Base-by-base conservation (phyloP, 2,113 vertebrate species). In the Aplodontia rufa region DNA sequence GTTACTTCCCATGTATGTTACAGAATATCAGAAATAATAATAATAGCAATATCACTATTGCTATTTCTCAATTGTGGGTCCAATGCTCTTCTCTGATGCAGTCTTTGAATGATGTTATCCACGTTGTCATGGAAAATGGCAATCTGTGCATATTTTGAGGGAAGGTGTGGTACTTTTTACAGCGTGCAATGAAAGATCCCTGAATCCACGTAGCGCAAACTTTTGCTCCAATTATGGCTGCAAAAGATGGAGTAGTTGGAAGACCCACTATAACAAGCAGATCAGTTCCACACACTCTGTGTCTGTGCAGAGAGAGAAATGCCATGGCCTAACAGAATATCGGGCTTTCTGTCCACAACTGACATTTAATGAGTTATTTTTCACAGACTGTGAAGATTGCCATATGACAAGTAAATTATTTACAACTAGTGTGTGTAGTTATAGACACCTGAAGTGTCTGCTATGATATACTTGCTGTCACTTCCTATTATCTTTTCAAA, bases 401-500 rank as follows among this genome's bases (percentile, higher is more conserved):
- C 37, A 75, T 24, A 32, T 69, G 26, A 28, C 10, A 89, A 90
- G 16, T 35, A 64, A 69, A 66, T 53, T 51, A 72, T 58, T 71
- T 82, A 37, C 26, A 87, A 83, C 71, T 45, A 75, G 11, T 40
- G 28, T 22, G 71, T 40, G 14, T 32, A 93, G 80, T 94, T 91
- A 90, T 32, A 92, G 71, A 87, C 35, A 30, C 26, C 82, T 51
- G 72, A 78, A 76, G 2, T 19, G 8, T 42, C 62, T 53, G 16
- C 60, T 85, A 16, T 90, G 55, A 69, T 79, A 88, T 64, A 45
- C 42, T 88, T 84, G 60, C 49, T 69, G 42, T 81, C 90, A 82
- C 42, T 62, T 78, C 84, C 45, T 78, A 30, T 80, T 75, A 83
- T 93, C 81, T 91, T 78, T 83, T 62, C 90, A 87, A 75, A 84